Evolutionary conservation across 2,113 vertebrate genomes (phyloP), one percentile per base, ranked within the genome.

Genomic region (Climacteris rufus): DNA sequence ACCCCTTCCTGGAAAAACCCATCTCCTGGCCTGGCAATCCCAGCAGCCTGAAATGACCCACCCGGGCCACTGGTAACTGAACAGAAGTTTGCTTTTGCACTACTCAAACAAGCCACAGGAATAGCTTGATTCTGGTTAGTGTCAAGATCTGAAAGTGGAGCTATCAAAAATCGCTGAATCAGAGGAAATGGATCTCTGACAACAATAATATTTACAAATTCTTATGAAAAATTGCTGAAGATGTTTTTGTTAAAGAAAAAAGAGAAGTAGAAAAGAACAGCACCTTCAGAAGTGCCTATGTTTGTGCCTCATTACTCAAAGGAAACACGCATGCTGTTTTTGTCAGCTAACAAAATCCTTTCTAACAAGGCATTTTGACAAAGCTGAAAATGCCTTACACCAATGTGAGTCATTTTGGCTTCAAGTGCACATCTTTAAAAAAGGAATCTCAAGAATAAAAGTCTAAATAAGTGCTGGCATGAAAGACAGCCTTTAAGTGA

Each of bases 331-430:
- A 40, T 14, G 56, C 27, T 45, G 10, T 20, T 74, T 92, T 90
- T 78, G 71, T 74, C 86, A 92, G 87, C 83, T 83, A 87, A 72
- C 37, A 44, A 80, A 90, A 95, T 89, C 71, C 52, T 65, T 35
- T 90, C 70, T 75, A 95, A 84, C 87, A 90, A 83, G 66, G 60
- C 68, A 53, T 69, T 91, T 64, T 85, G 85, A 93, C 77, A 81
- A 89, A 87, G 83, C 84, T 85, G 83, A 72, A 97, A 96, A 95
- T 90, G 59, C 42, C 69, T 87, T 83, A 76, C 87, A 81, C 7
- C 5, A 7, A 74, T 82, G 37, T 69, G 97, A 97, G 59, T 97
- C 96, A 96, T 89, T 93, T 96, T 96, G 95, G 87, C 95, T 89
- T 44, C 50, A 79, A 72, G 72, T 63, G 60, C 37, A 81, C 42